phyloP scores from a whole-genome alignment of 1,140 invertebrate species.

The Agrypnia vestita region DNA sequence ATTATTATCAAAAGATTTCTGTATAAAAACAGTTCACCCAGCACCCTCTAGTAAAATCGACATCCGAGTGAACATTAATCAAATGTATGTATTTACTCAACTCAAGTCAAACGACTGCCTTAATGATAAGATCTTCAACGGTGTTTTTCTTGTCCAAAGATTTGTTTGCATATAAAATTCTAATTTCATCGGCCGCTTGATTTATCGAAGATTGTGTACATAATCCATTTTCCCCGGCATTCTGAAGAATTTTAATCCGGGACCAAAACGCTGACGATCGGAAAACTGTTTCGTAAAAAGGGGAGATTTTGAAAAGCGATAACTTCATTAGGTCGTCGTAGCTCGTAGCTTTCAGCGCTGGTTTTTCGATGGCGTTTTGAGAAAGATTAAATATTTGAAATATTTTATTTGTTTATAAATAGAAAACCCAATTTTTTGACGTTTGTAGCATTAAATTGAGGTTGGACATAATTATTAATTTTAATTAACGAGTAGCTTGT shows the following conservation, averaged over 20 bases:
- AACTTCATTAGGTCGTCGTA: conserved; percentile 46
- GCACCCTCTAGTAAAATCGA: neutral
- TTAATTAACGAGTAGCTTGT: too few species aligned
- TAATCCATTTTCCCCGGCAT: conserved; percentile 31
- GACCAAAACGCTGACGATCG: conserved; percentile 40
- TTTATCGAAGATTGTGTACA: conserved; percentile 34
- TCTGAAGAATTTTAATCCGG: conserved; percentile 27
- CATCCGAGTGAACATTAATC: conserved; percentile 9
- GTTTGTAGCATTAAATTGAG: too few species aligned
- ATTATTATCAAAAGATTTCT: too few species aligned
- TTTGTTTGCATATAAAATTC: conserved; percentile 43
- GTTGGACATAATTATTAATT: too few species aligned
- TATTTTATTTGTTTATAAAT: too few species aligned
- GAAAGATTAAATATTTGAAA: too few species aligned
- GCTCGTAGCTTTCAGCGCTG: neutral
- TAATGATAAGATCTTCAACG: conserved; percentile 22
- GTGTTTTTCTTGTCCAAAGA: conserved; percentile 26
- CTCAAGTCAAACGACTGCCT: conserved; percentile 10
- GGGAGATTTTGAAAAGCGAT: conserved; percentile 22
- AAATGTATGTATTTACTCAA: conserved; percentile 23
- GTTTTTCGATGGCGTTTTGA: neutral
- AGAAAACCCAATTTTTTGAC: too few species aligned
- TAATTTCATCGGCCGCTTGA: conserved; percentile 22
- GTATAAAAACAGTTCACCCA: too few species aligned
- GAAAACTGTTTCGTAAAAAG: conserved; percentile 26